Base-by-base conservation (phyloP, 2,888 invertebrate species). In the Nomada flava region DNA sequence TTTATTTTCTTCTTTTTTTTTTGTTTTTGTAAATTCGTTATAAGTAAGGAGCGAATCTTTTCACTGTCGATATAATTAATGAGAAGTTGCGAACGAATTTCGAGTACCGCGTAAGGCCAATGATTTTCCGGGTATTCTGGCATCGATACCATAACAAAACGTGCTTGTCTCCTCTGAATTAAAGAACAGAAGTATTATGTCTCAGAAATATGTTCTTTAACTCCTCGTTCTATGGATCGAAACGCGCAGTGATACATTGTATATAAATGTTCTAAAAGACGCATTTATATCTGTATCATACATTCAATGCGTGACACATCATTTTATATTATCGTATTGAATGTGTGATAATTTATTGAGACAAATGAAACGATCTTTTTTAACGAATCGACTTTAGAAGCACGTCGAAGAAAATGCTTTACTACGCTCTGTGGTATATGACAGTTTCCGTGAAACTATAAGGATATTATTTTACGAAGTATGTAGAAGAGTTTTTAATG, bases 101-200 rank as follows among this genome's bases (percentile, higher is more conserved):
- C 26, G 68, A 79, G 65, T 29, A 65, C 11, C 18, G 64, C 3
- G 59, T 52, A 55, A 50, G 59, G 55, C 50, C 20, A 52, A 69
- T 36, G 10, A 67, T 78, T 77, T 20, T 52, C 18, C 36, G 42
- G 63, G 78, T 83, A 78, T 60, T 78, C 71, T 23, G 62, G 52
- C 70, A 63, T 82, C 67, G 44, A 60, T 62, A 86, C 79, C 82
- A 85, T 87, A 75, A 72, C 84, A 82, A 36, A 36, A 88, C 86
- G 89, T 75, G 74, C 42, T 83, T 80, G 85, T 89, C 81, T 89
- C 87, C 85, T 83, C 89, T 84, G 82, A 86, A 86, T 72, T 82
- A 79, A 86, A 71, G 74, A 80, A 85, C 67, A 82, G 77, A 86
- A 88, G 88, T 85, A 86, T 88, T 86, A 88, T 69, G 63, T 81